Evolutionary conservation across 2,797 vertebrate genomes (phyloP).

Genomic region (Falco rusticolus): DNA sequence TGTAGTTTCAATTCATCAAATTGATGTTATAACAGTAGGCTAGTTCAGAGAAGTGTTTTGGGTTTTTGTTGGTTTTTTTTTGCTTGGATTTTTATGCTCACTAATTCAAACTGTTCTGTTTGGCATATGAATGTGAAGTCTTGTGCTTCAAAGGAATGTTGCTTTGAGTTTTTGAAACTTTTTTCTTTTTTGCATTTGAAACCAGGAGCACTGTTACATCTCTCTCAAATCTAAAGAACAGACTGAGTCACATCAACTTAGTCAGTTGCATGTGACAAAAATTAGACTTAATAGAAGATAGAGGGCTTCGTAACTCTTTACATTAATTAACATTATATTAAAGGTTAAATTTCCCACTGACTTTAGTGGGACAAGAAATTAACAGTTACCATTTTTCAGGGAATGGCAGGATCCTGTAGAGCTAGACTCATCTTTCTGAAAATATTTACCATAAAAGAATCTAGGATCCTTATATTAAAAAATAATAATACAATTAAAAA

Average conservation of each 20-base stretch:
- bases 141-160: background rate
- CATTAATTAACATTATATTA: background rate
- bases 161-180: background rate
- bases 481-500: background rate
- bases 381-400: background rate
- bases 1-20: background rate
- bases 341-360: background rate
- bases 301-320: background rate
- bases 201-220: background rate
- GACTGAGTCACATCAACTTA: background rate
- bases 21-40: background rate
- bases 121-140: background rate
- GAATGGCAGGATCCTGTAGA: background rate
- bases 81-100: background rate
- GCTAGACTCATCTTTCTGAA: background rate
- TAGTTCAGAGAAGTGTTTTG: background rate
- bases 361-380: background rate
- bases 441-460: background rate
- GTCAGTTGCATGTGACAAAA: background rate
- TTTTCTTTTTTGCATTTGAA: background rate
- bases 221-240: background rate
- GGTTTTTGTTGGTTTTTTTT: background rate
- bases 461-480: background rate
- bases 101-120: background rate
- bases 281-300: background rate